Base-by-base conservation (phyloP, 2,113 vertebrate species). In the Podilymbus podiceps region DNA sequence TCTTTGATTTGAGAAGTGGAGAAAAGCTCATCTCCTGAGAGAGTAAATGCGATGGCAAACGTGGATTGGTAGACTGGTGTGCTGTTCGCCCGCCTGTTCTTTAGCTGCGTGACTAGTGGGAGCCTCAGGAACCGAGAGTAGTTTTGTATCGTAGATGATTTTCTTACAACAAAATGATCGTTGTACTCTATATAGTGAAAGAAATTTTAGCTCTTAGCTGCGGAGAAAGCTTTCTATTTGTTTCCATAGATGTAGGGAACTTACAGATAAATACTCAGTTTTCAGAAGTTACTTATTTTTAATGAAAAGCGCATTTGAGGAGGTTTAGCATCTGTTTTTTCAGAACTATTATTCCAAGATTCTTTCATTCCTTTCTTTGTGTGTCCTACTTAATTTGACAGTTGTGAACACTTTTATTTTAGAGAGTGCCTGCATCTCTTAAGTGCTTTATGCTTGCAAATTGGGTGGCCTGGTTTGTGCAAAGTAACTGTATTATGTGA, bases 301-400 rank as follows among this genome's bases (percentile, higher is more conserved):
- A 96, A 94, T 96, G 89, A 97, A 96, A 58, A 77, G 11, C 1
- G 21, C 85, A 56, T 94, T 67, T 92, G 62, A 80, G 68, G 69
- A 83, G 67, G 68, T 92, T 96, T 80, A 82, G 69, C 75, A 92
- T 95, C 91, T 97, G 85, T 62, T 97, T 90, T 97, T 84, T 81
- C 76, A 90, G 94, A 95, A 94, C 59, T 94, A 23, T 86, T 90
- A 95, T 56, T 93, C 76, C 66, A 91, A 93, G 53, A 31, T 95
- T 50, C 11, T 80, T 91, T 25, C 50, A 50, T 97, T 87, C 85
- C 46, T 91, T 80, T 85, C 47, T 87, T 11, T 75, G 23, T 73
- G 23, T 52, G 16, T 68, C 66, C 27, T 81, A 49, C 56, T 64
- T 89, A 74, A 67, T 59, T 47, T 71, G 52, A 78, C 47, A 75